Base-by-base conservation (phyloP, 2,888 invertebrate species). In the Stomorhina lunata region DNA sequence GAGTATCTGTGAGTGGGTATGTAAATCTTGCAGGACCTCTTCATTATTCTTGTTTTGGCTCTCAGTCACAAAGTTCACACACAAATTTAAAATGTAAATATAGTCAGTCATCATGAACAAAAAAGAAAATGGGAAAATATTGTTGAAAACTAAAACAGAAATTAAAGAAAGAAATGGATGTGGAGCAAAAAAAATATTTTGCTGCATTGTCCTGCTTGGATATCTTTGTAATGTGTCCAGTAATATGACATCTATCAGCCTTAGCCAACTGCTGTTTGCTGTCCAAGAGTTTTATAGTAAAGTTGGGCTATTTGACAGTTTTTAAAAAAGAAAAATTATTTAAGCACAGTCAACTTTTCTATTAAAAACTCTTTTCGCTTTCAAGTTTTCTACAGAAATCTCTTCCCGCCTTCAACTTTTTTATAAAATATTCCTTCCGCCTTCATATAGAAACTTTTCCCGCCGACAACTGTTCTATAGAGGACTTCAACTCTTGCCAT, bases 241-340 rank as follows among this genome's bases (percentile, higher is more conserved):
- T 71, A 71, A 71, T 79, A 71, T 82, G 82, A 82, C 82, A 82
- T 82, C 63, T 75, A 79, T 71, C 78, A 79, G 78, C 55, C 78
- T 82, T 65, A 27, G 59, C 78, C 82, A 82, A 75, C 73, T 79
- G 82, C 25, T 69, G 82, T 65, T 71, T 82, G 69, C 27, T 79
- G 82, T 69, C 75, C 82, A 45, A 50, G 65, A 43, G 22, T 48
- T 59, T 37, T 57, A 2, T 45, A 32, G 10, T 37, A 45, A 32
- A 40, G 25, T 34, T 22, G 25, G 69, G 1, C 17, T 0, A 32
- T 53, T 3, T 25, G 2, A 6, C 63, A 80, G 25, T 59, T 7
- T 22, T 27, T 40, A 4, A 37, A 7, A 20, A 9, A 5, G 25
- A 34, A 1, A 4, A 3, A 12, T 37, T 9, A 5, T 34, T 0